phyloP scores from a whole-genome alignment of 2,797 vertebrate species.

The Carcharodon carcharias region DNA sequence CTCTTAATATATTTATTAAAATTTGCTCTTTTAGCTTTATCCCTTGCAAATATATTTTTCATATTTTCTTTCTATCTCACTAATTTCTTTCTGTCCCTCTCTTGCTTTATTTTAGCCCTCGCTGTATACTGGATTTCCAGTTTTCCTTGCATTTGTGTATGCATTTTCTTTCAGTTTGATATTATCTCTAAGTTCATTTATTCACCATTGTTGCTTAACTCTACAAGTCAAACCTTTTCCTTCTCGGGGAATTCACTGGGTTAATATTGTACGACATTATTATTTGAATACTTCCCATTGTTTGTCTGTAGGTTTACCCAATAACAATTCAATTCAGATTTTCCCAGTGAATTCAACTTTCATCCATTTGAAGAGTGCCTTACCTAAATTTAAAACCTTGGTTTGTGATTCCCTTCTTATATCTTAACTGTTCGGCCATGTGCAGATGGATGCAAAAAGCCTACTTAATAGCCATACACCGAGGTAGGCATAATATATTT shows the following conservation, averaged over 20 bases:
- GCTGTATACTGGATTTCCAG: not conserved
- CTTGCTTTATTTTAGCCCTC: not conserved
- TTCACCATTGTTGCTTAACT: not conserved
- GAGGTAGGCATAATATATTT: not conserved
- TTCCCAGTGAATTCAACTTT: not conserved
- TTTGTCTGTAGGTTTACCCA: not conserved
- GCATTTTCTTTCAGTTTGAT: not conserved
- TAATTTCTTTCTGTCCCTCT: not conserved
- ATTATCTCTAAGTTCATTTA: not conserved
- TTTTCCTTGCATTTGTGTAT: not conserved
- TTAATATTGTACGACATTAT: not conserved
- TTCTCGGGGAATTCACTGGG: not conserved
- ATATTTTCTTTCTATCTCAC: not conserved
- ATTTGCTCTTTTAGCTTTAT: not conserved
- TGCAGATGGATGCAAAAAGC: not conserved
- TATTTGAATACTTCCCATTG: not conserved
- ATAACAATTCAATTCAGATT: not conserved
- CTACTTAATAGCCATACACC: not conserved
- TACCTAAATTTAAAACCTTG: not conserved
- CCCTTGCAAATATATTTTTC: not conserved
- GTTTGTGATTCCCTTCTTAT: not conserved
- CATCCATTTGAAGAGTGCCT: not conserved
- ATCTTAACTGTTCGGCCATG: not conserved
- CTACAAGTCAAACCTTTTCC: too few species aligned
- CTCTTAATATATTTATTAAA: not conserved